Evolutionary conservation across 2,888 invertebrate genomes (phyloP), one percentile per base, ranked within the genome.

Genomic region (Schizaphis graminum): DNA sequence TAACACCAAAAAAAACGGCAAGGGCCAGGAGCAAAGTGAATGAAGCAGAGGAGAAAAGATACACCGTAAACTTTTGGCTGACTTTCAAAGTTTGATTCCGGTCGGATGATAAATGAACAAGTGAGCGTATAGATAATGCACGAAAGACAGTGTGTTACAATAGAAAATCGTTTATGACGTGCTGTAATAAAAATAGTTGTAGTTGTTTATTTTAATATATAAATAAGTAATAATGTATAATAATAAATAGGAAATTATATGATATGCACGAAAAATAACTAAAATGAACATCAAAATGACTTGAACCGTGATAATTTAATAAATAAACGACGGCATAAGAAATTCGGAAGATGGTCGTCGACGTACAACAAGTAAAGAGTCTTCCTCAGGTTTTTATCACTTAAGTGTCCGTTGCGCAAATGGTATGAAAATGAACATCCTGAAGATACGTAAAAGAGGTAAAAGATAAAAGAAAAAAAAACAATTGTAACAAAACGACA

Each of bases 51-150:
- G 93, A 41, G 53, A 86, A 91, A 67, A 91, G 57, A 94, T 87
- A 91, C 91, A 41, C 91, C 90, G 28, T 67, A 61, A 91, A 87
- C 87, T 91, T 86, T 94, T 94, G 61, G 94, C 94, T 28, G 86
- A 53, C 86, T 67, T 87, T 91, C 94, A 94, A 94, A 87, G 41
- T 91, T 86, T 41, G 53, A 91, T 91, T 86, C 53, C 67, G n/a
- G 35, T 53, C 35, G 41, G 93, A 86, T 91, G 86, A 94, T 67
- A 91, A 86, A 87, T 91, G 86, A 67, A 87, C 49, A 41, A 24
- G 47, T 21, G 3, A 35, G 24, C 5, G 35, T 91, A 49, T 61
- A 47, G 49, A n/a, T 47, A 47, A 41, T 44, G 57, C 16, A n/a
- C 91, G 28, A 28, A 35, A 11, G 24, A 26, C 16, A 21, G 13